A percentile compares a stretch with the other conserved stretches of the same genome.
Evolutionary conservation across 2,113 vertebrate genomes (phyloP).

Genomic region (Phylloscopus trochiloides): DNA sequence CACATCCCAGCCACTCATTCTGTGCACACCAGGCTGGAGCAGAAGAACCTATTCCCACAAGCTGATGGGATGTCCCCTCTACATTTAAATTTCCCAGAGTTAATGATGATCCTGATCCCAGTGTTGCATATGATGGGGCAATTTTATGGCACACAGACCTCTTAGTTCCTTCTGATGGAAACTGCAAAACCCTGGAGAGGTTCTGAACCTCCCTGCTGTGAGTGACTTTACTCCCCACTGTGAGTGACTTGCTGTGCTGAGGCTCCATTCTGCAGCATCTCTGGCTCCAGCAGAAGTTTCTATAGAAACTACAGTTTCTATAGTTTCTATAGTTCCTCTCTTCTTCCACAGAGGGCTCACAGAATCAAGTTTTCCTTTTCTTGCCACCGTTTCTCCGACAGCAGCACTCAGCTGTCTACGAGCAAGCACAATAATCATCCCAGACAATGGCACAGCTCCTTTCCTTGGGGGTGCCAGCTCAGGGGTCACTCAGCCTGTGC

Average conservation of each 20-base stretch:
- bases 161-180: neutral
- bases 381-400: neutral
- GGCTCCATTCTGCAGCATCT: neutral
- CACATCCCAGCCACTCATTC: neutral
- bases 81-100: neutral
- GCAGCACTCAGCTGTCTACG: neutral
- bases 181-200: neutral
- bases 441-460: neutral
- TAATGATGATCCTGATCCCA: neutral
- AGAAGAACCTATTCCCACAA: neutral
- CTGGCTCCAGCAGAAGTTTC: neutral
- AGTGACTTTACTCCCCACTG: neutral
- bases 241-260: neutral
- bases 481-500: neutral
- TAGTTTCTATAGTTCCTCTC: neutral
- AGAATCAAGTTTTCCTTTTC: neutral
- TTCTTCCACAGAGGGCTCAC: neutral
- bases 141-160: neutral
- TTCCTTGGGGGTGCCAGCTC: neutral
- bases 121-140: rapidly evolving
- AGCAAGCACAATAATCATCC: neutral
- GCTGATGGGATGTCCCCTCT: neutral
- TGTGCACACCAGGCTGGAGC: neutral
- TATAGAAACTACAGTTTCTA: neutral
- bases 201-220: neutral